These are phyloP conservation scores for Callaeas wilsoni DNA, from an alignment of 2,113 vertebrate genomes.

Conservation along the genomic window DNA sequence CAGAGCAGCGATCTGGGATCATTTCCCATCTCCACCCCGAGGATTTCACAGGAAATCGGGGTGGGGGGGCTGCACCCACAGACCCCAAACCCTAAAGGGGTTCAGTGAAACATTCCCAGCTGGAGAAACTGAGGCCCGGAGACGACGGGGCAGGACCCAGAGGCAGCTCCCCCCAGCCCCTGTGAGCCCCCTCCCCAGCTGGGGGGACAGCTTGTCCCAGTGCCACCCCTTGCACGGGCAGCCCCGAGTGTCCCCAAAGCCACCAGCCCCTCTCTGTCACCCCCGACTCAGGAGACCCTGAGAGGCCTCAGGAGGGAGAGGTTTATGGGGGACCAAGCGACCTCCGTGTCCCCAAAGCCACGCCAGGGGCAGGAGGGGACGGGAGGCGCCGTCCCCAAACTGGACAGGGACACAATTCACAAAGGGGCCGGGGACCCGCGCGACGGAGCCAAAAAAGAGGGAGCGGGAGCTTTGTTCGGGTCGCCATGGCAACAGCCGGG, in stretches of 20 bases:
- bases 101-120: not conserved
- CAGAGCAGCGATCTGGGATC: not conserved
- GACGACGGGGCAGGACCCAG: not conserved
- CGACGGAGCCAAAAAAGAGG: conserved; percentile 88
- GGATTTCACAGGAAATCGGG: fast-evolving
- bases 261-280: not conserved
- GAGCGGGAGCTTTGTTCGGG: conserved; percentile 87
- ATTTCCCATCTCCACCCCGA: not conserved
- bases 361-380: not conserved
- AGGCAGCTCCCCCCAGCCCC: not conserved
- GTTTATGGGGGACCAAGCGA: not conserved
- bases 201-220: fast-evolving
- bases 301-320: not conserved
- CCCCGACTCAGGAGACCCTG: not conserved
- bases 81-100: not conserved
- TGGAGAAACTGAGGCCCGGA: not conserved
- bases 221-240: not conserved
- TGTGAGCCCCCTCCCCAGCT: not conserved
- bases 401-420: conserved; percentile 84
- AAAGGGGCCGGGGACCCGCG: conserved; percentile 78
- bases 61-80: not conserved
- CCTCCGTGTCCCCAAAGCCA: fast-evolving
- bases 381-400: conserved; percentile 55
- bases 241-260: not conserved
- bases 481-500: conserved; percentile 85